Conservation (phyloP, 2,888 invertebrate genomes). For the Dromius quadrimaculatus region DNA sequence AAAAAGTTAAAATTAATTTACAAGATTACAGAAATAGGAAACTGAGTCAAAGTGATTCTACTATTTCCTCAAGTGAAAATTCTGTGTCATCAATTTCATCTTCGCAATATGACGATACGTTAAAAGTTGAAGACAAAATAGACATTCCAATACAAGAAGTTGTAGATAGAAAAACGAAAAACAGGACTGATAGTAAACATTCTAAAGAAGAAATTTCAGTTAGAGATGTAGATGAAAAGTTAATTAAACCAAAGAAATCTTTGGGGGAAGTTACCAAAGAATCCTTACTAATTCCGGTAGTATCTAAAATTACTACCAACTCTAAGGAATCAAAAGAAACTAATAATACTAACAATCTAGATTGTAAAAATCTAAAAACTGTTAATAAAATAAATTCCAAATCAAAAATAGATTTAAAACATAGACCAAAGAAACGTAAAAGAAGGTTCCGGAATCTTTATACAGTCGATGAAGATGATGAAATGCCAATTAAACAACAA, state of each 20-base stretch:
- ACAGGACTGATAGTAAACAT: background rate
- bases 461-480: conserved; percentile 35
- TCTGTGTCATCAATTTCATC: background rate
- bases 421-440: conserved; percentile 41
- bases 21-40: conserved; percentile 44
- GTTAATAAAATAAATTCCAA: background rate
- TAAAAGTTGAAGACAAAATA: background rate
- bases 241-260: conserved; percentile 32
- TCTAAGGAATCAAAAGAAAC: background rate
- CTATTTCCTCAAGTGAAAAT: conserved; percentile 1
- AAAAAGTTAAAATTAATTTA: conserved; percentile 45
- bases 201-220: background rate
- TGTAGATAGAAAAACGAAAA: background rate
- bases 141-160: background rate
- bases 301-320: conserved; percentile 1
- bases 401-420: conserved; percentile 24
- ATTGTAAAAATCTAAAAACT: background rate
- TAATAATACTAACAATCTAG: conserved; percentile 23
- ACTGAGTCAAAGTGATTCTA: conserved; percentile 9
- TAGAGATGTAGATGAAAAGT: background rate
- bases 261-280: background rate
- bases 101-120: background rate
- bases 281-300: background rate
- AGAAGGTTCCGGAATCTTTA: conserved; percentile 44
- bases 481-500: conserved; percentile 27